Conservation (phyloP, 23 tunicate species). For the Oikopleura dioica region DNA sequence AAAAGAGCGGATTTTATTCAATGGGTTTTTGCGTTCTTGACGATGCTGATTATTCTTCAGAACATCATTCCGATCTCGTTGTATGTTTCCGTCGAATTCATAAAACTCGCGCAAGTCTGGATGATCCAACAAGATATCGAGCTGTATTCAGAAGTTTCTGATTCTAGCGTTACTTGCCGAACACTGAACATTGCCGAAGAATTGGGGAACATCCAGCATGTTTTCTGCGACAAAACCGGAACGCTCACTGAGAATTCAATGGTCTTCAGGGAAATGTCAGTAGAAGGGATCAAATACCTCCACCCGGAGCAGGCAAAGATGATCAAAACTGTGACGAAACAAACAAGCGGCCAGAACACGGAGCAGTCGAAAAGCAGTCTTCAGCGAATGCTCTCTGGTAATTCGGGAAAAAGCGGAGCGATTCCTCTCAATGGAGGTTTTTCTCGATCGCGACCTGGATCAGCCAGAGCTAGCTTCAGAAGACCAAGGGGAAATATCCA, state of each 20-base stretch:
- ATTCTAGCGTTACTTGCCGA: constrained; percentile 56
- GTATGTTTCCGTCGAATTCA: constrained; percentile 89
- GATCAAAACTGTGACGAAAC: background rate
- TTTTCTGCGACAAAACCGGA: constrained; percentile 94
- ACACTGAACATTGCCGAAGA: constrained; percentile 92
- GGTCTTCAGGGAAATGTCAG: constrained; percentile 63
- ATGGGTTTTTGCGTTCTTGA: constrained; percentile 89
- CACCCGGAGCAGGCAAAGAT: background rate
- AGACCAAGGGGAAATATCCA: too few relatives aligned
- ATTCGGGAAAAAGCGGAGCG: background rate
- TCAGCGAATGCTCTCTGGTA: too few relatives aligned
- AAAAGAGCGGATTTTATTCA: background rate
- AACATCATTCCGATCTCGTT: constrained; percentile 86
- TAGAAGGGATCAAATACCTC: constrained; percentile 57
- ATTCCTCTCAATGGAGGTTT: background rate
- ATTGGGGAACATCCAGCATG: constrained; percentile 78
- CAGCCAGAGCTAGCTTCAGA: too few relatives aligned
- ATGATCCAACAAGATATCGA: constrained; percentile 72
- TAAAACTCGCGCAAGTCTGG: constrained; percentile 78
- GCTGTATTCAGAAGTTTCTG: constrained; percentile 49
- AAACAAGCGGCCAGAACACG: background rate
- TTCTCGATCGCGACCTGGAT: background rate
- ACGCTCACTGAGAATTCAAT: constrained; percentile 87
- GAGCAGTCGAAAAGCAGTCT: too few relatives aligned
- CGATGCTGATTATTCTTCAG: constrained; percentile 91